Evolutionary conservation across 1,140 invertebrate genomes (phyloP), one percentile per base, ranked within the genome.

Genomic region (Hycleus cichorii): DNA sequence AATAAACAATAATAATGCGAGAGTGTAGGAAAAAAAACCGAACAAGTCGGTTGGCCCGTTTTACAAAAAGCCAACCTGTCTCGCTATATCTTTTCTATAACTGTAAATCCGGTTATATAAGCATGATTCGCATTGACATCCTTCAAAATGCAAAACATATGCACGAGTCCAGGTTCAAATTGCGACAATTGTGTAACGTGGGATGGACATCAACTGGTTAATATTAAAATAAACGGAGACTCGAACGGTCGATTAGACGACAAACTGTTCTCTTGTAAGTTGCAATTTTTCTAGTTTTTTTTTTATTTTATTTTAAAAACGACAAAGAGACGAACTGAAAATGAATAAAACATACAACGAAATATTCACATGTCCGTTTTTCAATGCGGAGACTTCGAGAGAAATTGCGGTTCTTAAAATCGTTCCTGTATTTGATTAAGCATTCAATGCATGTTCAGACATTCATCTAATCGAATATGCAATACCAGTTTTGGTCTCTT

Each of bases 81-180:
- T 27, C 8, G 8, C 24, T n/a, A 18, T 40, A 9, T 43, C n/a
- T 44, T 24, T 39, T 42, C 39, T 26, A 43, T 60, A 60, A 60
- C 58, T 56, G 58, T 60, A 60, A 60, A 60, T 39, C 52, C 53
- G 53, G 52, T 60, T 56, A 60, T 52, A 56, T 60, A 60, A 60
- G 57, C 58, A 59, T 51, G 58, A 59, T 59, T 49, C 25, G 52
- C 45, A 47, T 47, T 50, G 56, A 60, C 42, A 53, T 53, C 51
- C 53, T 59, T 59, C 52, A 44, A 39, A 59, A 59, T 53, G 57
- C 57, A 27, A 32, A 58, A 51, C 39, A 27, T 50, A 51, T 49
- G 44, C 57, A 51, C 47, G 54, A 26, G 27, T 42, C 55, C 11
- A 39, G 44, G 52, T 32, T 39, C 32, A 47, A 51, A 59, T 51